Conservation (phyloP, 2,888 invertebrate genomes). For the Zaprionus obscuricornis region DNA sequence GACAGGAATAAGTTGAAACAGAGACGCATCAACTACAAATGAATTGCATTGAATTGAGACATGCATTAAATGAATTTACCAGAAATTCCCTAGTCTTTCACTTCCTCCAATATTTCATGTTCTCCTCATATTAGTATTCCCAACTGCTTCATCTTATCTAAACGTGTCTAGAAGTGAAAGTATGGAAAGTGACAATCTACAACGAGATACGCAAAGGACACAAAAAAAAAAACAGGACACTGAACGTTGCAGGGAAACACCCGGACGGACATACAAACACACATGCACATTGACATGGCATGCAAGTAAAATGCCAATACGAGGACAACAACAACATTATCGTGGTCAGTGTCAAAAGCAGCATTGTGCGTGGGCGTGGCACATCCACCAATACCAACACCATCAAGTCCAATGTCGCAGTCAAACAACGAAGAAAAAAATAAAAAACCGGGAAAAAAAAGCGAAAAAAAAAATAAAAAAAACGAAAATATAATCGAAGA, state of each 20-base stretch:
- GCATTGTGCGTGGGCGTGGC: background rate
- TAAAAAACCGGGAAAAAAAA: background rate
- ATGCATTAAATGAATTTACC: no score
- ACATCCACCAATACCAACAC: no score
- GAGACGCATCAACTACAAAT: no score
- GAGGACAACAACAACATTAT: slow-evolving; percentile 14
- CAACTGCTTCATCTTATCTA: background rate
- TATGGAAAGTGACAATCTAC: slow-evolving; percentile 16
- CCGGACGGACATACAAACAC: slow-evolving; percentile 14
- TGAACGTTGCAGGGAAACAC: slow-evolving; percentile 26
- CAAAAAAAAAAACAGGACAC: slow-evolving; percentile 31
- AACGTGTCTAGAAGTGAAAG: no score
- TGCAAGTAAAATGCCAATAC: background rate
- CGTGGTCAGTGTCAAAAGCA: slow-evolving; percentile 67
- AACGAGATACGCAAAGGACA: slow-evolving; percentile 30
- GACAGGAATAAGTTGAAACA: no score
- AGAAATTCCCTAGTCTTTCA: no score
- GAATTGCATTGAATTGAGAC: no score
- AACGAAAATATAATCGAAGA: slow-evolving; percentile 35
- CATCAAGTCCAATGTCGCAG: slow-evolving; percentile 44
- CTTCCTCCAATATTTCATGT: background rate
- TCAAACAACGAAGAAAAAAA: slow-evolving; percentile 14
- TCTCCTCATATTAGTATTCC: background rate
- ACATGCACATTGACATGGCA: background rate
- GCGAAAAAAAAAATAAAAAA: slow-evolving; percentile 6